A percentile compares a stretch with the other conserved stretches of the same genome.
These are phyloP conservation scores for Odobenus rosmarus DNA, from an alignment of 2,113 vertebrate species.

Conservation along the genomic window DNA sequence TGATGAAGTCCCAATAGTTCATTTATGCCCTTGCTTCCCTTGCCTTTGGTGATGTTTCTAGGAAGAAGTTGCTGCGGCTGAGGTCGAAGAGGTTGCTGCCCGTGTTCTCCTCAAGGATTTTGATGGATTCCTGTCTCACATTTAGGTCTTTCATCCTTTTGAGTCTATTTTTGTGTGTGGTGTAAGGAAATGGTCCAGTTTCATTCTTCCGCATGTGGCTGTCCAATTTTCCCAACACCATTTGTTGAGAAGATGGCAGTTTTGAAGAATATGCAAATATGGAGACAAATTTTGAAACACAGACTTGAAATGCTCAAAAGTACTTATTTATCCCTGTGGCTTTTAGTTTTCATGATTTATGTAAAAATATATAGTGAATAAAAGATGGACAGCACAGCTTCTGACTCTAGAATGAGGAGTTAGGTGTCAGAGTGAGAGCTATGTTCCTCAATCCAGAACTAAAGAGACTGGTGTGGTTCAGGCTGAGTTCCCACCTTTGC, in stretches of 20 bases:
- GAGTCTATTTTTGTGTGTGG: no score
- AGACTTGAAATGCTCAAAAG: background rate
- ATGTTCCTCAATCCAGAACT: background rate
- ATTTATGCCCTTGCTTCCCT: no score
- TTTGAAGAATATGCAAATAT: background rate
- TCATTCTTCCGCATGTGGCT: no score
- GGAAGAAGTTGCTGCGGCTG: no score
- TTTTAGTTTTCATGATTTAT: slow-evolving; percentile 25
- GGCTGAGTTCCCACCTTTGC: background rate
- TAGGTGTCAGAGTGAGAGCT: background rate
- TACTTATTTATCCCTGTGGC: background rate
- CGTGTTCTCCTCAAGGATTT: no score
- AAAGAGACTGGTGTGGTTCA: background rate
- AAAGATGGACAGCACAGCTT: background rate
- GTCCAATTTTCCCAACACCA: no score
- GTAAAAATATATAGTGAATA: slow-evolving; percentile 3
- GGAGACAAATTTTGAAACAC: background rate
- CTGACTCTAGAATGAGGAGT: background rate
- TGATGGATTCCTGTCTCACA: no score
- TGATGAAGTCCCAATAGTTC: no score
- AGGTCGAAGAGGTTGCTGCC: no score
- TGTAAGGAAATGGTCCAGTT: no score
- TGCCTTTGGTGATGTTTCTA: no score
- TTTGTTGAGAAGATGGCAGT: background rate
- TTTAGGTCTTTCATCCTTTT: no score